Evolutionary conservation across 1,140 invertebrate species (phyloP).

Genomic region (Chironomus striatipennis): DNA sequence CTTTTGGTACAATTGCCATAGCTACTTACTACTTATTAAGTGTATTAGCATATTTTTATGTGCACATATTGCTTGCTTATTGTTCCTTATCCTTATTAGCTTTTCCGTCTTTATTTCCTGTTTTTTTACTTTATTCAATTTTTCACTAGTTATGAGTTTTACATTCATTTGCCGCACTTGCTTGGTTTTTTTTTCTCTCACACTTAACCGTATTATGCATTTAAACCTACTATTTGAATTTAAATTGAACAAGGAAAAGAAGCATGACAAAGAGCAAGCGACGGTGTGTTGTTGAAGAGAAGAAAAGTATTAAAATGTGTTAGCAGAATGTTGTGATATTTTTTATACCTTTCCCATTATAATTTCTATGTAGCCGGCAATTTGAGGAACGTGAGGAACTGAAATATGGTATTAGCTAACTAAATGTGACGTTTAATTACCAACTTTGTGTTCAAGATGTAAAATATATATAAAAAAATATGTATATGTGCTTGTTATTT

Average conservation of each 20-base stretch:
- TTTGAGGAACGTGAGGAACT: conserved; percentile 7
- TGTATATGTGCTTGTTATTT: background rate
- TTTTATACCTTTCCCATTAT: background rate
- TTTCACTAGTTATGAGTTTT: no score
- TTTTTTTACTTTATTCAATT: no score
- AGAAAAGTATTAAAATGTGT: background rate
- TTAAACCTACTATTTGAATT: background rate
- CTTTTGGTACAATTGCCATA: background rate
- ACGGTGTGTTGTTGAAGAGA: background rate
- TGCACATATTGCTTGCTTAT: conserved; percentile 6
- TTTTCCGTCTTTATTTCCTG: no score
- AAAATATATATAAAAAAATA: no score
- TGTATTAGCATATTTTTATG: conserved; percentile 1
- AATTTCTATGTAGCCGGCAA: background rate
- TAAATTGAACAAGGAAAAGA: conserved; percentile 5
- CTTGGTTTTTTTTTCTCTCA: background rate
- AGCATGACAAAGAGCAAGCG: background rate
- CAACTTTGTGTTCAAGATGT: background rate
- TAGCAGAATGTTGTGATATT: conserved; percentile 7
- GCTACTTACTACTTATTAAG: background rate
- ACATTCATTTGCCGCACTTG: no score
- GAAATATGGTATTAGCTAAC: conserved; percentile 7
- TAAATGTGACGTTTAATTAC: conserved; percentile 14
- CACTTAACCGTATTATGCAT: background rate
- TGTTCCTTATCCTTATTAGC: background rate